Evolutionary conservation across 1,140 invertebrate genomes (phyloP).

Genomic region (Thereuonema tuberculata): DNA sequence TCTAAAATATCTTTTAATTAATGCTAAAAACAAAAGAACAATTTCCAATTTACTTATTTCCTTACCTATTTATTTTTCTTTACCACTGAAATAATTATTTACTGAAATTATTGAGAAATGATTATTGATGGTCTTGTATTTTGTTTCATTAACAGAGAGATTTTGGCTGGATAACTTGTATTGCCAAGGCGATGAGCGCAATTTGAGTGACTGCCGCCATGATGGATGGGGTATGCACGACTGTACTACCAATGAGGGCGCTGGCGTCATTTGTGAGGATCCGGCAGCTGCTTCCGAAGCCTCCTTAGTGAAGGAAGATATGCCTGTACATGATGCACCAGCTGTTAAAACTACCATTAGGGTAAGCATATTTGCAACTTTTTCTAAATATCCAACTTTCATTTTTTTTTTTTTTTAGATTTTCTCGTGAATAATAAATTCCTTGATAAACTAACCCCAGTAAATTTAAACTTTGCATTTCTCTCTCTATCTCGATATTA

Average conservation of each 20-base stretch:
- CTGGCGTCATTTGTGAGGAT: conserved; percentile 56
- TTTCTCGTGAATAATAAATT: too few relatives aligned
- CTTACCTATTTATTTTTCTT: background rate
- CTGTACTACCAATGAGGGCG: conserved; percentile 58
- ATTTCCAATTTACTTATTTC: too few relatives aligned
- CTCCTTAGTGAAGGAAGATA: conserved; percentile 2
- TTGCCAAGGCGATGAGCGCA: conserved; percentile 62
- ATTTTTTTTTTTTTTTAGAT: background rate
- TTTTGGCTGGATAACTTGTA: conserved; percentile 83
- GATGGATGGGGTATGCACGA: conserved; percentile 70
- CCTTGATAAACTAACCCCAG: too few relatives aligned
- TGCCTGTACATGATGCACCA: conserved; percentile 3
- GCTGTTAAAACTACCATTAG: conserved; percentile 4
- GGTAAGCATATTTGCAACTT: background rate
- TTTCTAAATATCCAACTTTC: background rate
- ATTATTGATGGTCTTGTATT: background rate
- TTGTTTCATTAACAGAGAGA: conserved; percentile 38
- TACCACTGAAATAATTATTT: background rate
- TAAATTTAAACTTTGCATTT: too few relatives aligned
- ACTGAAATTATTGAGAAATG: background rate
- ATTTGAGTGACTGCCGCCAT: conserved; percentile 56
- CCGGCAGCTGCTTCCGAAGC: conserved; percentile 16
- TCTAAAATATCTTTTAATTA: too few relatives aligned
- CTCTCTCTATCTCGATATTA: too few relatives aligned
- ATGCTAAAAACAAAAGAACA: too few relatives aligned